phyloP scores from a whole-genome alignment of 2,797 vertebrate genomes.

The Sciurus carolinensis region DNA sequence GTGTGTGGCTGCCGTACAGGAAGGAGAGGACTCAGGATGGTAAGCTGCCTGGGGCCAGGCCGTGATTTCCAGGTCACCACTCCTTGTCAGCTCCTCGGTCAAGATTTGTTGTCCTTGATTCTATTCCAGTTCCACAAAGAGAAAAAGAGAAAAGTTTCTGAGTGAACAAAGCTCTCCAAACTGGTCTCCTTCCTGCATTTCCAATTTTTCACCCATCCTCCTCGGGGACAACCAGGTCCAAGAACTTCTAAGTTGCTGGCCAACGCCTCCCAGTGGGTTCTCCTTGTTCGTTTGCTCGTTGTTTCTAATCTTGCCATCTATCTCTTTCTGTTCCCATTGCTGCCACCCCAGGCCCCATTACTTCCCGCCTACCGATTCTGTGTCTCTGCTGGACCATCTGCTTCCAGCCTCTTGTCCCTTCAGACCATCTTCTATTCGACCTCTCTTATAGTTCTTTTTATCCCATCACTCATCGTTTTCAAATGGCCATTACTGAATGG shows the following conservation, averaged over 20 bases:
- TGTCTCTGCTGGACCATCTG: not conserved
- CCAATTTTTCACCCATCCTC: not conserved
- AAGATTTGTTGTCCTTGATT: not conserved
- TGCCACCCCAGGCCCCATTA: not conserved
- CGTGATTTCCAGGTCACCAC: not conserved
- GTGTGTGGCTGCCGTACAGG: fast-evolving
- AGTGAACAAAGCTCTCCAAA: not conserved
- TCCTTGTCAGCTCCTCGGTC: not conserved
- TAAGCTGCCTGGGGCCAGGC: not conserved
- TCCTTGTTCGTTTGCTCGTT: too few relatives aligned
- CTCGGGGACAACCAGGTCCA: not conserved
- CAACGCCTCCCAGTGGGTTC: not conserved
- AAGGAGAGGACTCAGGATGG: not conserved
- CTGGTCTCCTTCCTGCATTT: not conserved
- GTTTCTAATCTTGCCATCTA: not conserved
- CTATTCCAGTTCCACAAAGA: not conserved
- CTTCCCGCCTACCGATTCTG: not conserved
- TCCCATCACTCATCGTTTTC: not conserved
- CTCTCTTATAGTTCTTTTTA: not conserved
- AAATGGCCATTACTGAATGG: not conserved
- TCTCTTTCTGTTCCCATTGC: not conserved
- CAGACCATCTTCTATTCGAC: not conserved
- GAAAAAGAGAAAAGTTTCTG: not conserved
- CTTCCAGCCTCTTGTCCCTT: not conserved
- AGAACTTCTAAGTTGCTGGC: not conserved